Evolutionary conservation across 2,113 vertebrate genomes (phyloP).

Genomic region (Hypomesus transpacificus): DNA sequence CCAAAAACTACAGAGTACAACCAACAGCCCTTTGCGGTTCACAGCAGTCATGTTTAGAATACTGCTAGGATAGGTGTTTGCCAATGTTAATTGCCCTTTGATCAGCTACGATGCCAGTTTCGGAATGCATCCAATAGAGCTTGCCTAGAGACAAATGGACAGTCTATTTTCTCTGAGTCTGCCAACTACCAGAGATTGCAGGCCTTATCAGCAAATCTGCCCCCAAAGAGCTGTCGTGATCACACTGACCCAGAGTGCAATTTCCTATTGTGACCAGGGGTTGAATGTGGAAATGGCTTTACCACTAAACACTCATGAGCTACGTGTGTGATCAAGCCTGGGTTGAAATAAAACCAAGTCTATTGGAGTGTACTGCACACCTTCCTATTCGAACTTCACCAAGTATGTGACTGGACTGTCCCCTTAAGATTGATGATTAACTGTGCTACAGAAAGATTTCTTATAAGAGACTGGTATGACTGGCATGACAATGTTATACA

Average conservation of each 20-base stretch:
- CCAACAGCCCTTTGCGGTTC: not conserved
- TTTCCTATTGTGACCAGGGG: not conserved
- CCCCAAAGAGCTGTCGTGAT: not conserved
- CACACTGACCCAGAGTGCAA: constrained; percentile 2
- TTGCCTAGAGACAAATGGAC: constrained; percentile 25
- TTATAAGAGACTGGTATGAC: too few species aligned
- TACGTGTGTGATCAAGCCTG: too few species aligned
- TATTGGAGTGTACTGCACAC: too few species aligned
- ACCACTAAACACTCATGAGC: not conserved
- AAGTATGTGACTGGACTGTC: too few species aligned
- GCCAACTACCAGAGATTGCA: constrained; percentile 11
- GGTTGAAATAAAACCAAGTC: too few species aligned
- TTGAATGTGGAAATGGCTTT: not conserved
- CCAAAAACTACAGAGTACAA: too few species aligned
- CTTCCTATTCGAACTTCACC: too few species aligned
- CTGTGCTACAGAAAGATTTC: too few species aligned
- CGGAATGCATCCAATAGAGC: constrained; percentile 32
- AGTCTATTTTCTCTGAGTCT: constrained; percentile 12
- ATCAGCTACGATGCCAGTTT: constrained; percentile 29
- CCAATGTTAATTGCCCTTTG: constrained; percentile 25
- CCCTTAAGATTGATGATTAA: too few species aligned
- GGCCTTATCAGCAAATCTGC: constrained; percentile 25
- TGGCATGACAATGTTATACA: too few species aligned
- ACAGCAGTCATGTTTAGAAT: constrained; percentile 13
- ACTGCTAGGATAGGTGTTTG: constrained; percentile 7